Conservation (phyloP, 2,888 invertebrate genomes). For the Gibbula magus region DNA sequence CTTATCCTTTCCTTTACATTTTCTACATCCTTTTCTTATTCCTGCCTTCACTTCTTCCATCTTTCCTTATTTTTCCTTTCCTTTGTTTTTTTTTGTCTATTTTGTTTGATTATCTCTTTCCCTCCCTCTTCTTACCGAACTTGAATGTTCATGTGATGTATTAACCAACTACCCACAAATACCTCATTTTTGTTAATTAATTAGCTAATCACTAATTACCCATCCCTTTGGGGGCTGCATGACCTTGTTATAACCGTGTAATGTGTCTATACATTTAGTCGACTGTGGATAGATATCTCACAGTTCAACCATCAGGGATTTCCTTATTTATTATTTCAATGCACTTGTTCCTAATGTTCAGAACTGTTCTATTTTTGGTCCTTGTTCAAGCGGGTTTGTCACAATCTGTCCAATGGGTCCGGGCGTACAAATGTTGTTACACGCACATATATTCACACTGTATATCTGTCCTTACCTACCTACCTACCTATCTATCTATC, state of each 20-base stretch:
- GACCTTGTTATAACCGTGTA: conserved; percentile 1
- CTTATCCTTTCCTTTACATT: neutral
- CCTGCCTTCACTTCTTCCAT: neutral
- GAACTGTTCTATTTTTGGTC: conserved; percentile 12
- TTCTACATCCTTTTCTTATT: too few relatives aligned
- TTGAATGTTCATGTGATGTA: neutral
- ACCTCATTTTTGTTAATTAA: conserved; percentile 8
- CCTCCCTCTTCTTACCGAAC: neutral
- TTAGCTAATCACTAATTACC: neutral
- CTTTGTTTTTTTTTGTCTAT: neutral
- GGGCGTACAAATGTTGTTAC: neutral
- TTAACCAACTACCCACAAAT: neutral
- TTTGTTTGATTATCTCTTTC: neutral
- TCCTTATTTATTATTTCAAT: conserved; percentile 10
- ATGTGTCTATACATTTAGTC: conserved; percentile 2
- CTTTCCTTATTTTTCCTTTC: neutral
- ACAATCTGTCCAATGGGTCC: conserved; percentile 7
- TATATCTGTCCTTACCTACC: too few relatives aligned
- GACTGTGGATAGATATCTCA: neutral
- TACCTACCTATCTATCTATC: too few relatives aligned
- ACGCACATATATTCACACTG: too few relatives aligned
- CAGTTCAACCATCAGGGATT: neutral
- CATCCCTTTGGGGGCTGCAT: conserved; percentile 1
- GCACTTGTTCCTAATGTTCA: conserved; percentile 11
- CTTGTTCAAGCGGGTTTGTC: conserved; percentile 10